Conservation (phyloP, 1,140 invertebrate genomes). For the Hyphantria cunea region DNA sequence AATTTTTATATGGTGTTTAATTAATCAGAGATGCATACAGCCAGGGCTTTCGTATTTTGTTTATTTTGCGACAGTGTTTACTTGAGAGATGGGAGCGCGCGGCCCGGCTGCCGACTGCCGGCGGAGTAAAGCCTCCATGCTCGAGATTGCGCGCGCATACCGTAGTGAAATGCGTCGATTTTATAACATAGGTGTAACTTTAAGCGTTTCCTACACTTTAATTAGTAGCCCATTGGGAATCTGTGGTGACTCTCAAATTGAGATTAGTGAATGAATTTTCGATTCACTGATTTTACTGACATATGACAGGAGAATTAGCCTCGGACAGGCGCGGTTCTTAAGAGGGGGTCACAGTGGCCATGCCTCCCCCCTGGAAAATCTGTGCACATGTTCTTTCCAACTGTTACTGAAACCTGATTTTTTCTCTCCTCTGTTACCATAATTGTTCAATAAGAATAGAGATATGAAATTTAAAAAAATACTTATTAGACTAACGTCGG, state of each 20-base stretch:
- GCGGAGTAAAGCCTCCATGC: conserved; percentile 57
- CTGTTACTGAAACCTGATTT: too few species aligned
- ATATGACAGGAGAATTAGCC: too few species aligned
- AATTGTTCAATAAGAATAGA: too few species aligned
- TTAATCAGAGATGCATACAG: conserved; percentile 48
- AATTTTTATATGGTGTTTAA: conserved; percentile 38
- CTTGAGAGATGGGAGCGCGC: conserved; percentile 55
- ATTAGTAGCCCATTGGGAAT: conserved; percentile 40
- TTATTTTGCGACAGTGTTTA: conserved; percentile 65
- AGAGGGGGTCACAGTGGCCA: too few species aligned
- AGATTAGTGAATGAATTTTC: conserved; percentile 9
- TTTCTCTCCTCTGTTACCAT: too few species aligned
- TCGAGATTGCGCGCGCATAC: conserved; percentile 61
- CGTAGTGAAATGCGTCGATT: conserved; percentile 56
- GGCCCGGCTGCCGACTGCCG: conserved; percentile 71
- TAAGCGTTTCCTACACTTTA: conserved; percentile 29
- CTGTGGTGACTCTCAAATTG: conserved; percentile 16
- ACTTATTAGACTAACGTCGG: too few species aligned
- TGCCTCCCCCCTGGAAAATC: too few species aligned
- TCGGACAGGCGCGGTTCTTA: too few species aligned
- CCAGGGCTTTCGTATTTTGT: conserved; percentile 70
- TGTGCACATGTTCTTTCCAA: too few species aligned
- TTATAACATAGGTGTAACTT: conserved; percentile 72
- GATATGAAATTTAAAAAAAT: too few species aligned
- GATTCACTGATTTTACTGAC: conserved; percentile 1